These are phyloP conservation scores for Leptopilina syphax DNA, from an alignment of 2,888 invertebrate genomes.

Conservation along the genomic window DNA sequence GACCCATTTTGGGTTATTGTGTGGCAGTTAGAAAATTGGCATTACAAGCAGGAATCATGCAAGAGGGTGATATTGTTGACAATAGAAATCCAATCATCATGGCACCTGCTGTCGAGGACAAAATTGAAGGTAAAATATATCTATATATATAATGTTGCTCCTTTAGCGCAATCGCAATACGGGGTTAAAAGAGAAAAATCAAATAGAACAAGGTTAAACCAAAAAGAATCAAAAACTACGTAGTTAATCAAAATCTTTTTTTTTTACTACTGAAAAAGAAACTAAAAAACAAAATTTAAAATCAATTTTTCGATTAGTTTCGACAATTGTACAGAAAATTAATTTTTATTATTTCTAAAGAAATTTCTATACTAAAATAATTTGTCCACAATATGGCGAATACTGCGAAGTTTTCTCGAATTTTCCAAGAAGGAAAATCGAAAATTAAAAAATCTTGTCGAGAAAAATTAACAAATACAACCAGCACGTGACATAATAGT, in stretches of 20 bases:
- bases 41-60: conserved; percentile 67
- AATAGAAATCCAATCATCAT: conserved; percentile 77
- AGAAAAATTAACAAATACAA: too few species aligned
- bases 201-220: conserved; percentile 41
- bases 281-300: too few species aligned
- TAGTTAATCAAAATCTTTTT: not conserved
- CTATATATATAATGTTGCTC: conserved; percentile 24
- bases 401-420: too few species aligned
- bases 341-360: too few species aligned
- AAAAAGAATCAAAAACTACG: not conserved
- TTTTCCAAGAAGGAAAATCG: too few species aligned
- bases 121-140: conserved; percentile 75
- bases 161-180: conserved; percentile 37
- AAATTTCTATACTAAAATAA: too few species aligned
- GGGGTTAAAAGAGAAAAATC: conserved; percentile 38
- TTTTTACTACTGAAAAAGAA: too few species aligned
- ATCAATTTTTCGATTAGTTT: too few species aligned
- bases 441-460: too few species aligned
- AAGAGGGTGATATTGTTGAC: conserved; percentile 72
- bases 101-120: conserved; percentile 80
- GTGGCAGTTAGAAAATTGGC: conserved; percentile 68
- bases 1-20: conserved; percentile 70
- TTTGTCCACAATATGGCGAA: too few species aligned
- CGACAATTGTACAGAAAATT: too few species aligned
- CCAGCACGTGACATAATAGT: too few species aligned